A percentile compares a stretch with the other conserved stretches of the same genome.
Conservation (phyloP, 2,113 vertebrate species). For the Tichodroma muraria region DNA sequence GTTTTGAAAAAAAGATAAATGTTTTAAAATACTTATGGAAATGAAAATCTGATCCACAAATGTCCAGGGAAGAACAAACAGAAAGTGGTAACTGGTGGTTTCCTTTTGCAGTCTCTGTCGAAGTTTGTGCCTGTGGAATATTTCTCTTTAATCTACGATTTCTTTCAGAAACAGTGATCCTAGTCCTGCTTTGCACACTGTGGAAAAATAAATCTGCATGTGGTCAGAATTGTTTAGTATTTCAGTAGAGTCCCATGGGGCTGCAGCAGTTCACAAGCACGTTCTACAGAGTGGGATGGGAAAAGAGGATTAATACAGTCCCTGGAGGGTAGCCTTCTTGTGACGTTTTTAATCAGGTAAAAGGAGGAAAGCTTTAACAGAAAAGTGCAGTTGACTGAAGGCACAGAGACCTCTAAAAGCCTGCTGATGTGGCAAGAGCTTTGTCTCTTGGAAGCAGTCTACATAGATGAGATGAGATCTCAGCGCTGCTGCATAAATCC, state of each 20-base stretch:
- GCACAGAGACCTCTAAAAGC: conserved; percentile 15
- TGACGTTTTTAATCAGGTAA: conserved; percentile 11
- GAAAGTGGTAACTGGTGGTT: background rate
- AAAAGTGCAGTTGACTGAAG: background rate
- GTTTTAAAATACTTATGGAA: background rate
- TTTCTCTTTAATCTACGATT: background rate
- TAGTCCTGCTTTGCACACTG: background rate
- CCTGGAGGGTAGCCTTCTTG: background rate
- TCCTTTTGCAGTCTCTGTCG: background rate
- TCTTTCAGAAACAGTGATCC: background rate
- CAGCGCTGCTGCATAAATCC: background rate
- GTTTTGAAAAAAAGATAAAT: background rate
- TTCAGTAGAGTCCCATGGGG: background rate
- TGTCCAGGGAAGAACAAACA: background rate
- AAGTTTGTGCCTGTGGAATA: background rate
- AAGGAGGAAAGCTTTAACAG: background rate
- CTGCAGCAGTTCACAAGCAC: background rate
- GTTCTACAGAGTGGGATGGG: background rate
- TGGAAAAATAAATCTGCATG: background rate
- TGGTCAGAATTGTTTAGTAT: background rate
- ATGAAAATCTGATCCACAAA: background rate
- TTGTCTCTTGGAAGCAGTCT: conserved; percentile 27
- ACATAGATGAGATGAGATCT: conserved; percentile 14
- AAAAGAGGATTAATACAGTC: background rate
- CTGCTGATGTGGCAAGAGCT: conserved; percentile 21